Evolutionary conservation across 2,797 vertebrate species (phyloP).

Genomic region (Eremophila alpestris): DNA sequence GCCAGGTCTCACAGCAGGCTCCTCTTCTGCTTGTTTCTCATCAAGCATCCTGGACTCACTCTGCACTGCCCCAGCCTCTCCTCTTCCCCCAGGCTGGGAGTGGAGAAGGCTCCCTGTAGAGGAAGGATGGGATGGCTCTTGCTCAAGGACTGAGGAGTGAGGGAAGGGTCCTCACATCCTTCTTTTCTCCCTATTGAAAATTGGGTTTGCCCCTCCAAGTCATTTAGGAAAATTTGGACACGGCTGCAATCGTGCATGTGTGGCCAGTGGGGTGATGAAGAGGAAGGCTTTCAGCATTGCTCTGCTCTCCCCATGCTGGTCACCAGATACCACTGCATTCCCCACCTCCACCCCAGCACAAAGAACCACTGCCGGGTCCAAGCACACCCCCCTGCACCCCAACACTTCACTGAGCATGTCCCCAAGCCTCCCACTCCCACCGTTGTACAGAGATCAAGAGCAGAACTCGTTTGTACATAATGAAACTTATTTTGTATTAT

Average conservation of each 20-base stretch:
- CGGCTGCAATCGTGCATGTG: background rate
- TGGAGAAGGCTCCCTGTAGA: background rate
- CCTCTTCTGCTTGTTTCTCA: slow-evolving; percentile 19
- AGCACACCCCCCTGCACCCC: slow-evolving; percentile 1
- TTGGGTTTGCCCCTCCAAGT: background rate
- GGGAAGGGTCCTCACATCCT: background rate
- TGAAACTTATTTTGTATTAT: slow-evolving; percentile 85
- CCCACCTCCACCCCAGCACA: slow-evolving; percentile 19
- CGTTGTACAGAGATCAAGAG: slow-evolving; percentile 82
- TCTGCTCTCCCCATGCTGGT: background rate
- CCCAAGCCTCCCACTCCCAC: slow-evolving; percentile 40
- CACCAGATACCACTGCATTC: slow-evolving; percentile 13
- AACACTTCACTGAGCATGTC: slow-evolving; percentile 36
- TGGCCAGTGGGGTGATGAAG: background rate
- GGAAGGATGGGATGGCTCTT: background rate
- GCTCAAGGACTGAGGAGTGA: background rate
- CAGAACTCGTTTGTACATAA: slow-evolving; percentile 85
- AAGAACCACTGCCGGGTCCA: slow-evolving; percentile 67
- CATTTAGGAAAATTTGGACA: slow-evolving; percentile 21
- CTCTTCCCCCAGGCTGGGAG: background rate
- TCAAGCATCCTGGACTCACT: background rate
- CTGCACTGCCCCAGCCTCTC: background rate
- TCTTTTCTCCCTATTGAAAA: slow-evolving; percentile 14
- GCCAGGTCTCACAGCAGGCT: background rate
- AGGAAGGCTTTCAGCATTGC: slow-evolving; percentile 5